Percentiles rank a stretch among this genome's conserved stretches.
Conservation (phyloP, 1,140 invertebrate species). For the Platyscapa corneri region DNA sequence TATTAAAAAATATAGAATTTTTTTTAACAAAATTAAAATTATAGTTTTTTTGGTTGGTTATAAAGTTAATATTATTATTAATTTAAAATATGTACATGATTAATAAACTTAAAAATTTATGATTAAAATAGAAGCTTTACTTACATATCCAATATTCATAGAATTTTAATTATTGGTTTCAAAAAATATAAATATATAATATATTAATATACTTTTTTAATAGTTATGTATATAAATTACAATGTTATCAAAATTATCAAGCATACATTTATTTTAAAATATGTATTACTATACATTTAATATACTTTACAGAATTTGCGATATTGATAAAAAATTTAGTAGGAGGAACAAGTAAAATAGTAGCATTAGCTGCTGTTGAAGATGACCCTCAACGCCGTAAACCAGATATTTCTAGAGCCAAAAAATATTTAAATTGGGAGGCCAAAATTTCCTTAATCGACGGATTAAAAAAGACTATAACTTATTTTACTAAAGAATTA, state of each 20-base stretch:
- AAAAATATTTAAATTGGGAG: constrained; percentile 90
- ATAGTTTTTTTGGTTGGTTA: too few relatives aligned
- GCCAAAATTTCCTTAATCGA: constrained; percentile 91
- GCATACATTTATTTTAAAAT: not conserved
- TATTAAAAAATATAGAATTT: not conserved
- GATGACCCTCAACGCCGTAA: constrained; percentile 96
- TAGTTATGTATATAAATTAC: not conserved
- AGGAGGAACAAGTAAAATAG: constrained; percentile 89
- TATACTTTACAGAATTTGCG: constrained; percentile 88
- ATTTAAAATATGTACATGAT: too few relatives aligned
- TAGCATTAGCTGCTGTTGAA: constrained; percentile 87
- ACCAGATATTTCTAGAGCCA: constrained; percentile 94
- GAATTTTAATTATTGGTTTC: not conserved
- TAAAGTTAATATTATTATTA: too few relatives aligned
- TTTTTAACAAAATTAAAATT: not conserved
- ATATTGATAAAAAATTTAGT: constrained; percentile 91
- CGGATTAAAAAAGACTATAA: constrained; percentile 91
- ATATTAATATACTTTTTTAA: not conserved
- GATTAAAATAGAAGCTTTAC: too few relatives aligned
- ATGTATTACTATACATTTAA: constrained; percentile 25
- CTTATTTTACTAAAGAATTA: constrained; percentile 93
- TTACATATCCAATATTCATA: too few relatives aligned
- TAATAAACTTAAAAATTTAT: too few relatives aligned
- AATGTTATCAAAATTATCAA: not conserved
- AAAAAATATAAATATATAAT: not conserved